Evolutionary conservation across 1,140 invertebrate species (phyloP).

Genomic region (Anagrus nilaparvatae): DNA sequence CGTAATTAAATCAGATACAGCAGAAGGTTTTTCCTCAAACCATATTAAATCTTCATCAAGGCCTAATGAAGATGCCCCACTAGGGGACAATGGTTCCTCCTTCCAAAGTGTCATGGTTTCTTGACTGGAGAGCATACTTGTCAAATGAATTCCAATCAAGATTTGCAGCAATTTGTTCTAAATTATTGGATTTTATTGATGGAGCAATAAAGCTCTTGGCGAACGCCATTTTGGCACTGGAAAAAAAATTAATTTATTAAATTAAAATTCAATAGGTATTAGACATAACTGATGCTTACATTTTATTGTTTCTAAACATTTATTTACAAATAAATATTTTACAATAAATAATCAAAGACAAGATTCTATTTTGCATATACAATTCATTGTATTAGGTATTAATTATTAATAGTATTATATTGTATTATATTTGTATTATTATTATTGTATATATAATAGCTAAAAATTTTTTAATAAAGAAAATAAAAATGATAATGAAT

Average conservation of each 20-base stretch:
- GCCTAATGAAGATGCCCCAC: constrained; percentile 21
- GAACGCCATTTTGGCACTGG: constrained; percentile 36
- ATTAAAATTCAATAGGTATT: not conserved
- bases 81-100: constrained; percentile 41
- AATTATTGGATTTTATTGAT: constrained; percentile 31
- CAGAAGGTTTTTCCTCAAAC: constrained; percentile 24
- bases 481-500: too few species aligned
- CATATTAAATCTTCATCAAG: constrained; percentile 29
- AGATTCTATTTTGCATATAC: not conserved
- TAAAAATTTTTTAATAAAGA: too few species aligned
- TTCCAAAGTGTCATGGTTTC: constrained; percentile 37
- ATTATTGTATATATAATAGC: too few species aligned
- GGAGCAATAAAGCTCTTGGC: constrained; percentile 28
- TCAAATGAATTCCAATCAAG: constrained; percentile 21
- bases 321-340: not conserved
- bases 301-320: not conserved
- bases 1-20: constrained; percentile 10
- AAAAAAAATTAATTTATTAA: constrained; percentile 13
- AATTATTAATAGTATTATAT: not conserved
- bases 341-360: not conserved
- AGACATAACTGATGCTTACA: not conserved
- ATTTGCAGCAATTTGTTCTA: constrained; percentile 25
- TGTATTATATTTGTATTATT: too few species aligned
- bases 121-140: constrained; percentile 28
- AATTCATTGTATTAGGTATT: not conserved